Evolutionary conservation across 1,140 invertebrate genomes (phyloP).

Genomic region (Patella vulgata): DNA sequence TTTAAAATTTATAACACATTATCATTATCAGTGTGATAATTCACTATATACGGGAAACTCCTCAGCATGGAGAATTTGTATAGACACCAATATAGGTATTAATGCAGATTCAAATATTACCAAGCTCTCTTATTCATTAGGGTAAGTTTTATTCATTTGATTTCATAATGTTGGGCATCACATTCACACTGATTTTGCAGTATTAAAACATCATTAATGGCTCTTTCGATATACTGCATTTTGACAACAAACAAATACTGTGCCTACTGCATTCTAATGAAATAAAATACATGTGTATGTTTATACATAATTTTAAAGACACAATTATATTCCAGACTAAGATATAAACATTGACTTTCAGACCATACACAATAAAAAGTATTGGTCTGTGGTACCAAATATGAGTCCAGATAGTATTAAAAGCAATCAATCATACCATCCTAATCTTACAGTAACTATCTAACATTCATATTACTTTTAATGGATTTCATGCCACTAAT

Average conservation of each 20-base stretch:
- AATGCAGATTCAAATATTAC: slow-evolving; percentile 43
- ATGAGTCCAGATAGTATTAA: no score
- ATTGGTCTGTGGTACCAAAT: no score
- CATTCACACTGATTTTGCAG: neutral
- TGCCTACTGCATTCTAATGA: no score
- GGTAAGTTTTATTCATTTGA: slow-evolving; percentile 33
- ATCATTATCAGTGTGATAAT: slow-evolving; percentile 59
- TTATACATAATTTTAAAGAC: no score
- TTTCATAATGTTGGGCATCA: neutral
- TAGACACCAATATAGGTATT: slow-evolving; percentile 48
- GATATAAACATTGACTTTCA: no score
- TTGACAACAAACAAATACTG: neutral
- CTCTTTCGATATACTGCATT: neutral
- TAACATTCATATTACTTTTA: no score
- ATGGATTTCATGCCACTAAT: no score
- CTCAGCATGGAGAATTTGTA: slow-evolving; percentile 54
- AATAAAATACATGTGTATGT: no score
- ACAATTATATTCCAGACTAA: no score
- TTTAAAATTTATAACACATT: slow-evolving; percentile 56
- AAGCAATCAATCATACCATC: no score
- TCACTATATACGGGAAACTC: slow-evolving; percentile 50
- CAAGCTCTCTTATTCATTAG: slow-evolving; percentile 55
- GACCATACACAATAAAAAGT: no score
- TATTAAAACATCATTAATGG: slow-evolving; percentile 1
- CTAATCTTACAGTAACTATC: no score